A percentile compares a stretch with the other conserved stretches of the same genome.
These are phyloP conservation scores for Anser brachyrhynchus DNA, from an alignment of 2,113 vertebrate species.

Conservation along the genomic window DNA sequence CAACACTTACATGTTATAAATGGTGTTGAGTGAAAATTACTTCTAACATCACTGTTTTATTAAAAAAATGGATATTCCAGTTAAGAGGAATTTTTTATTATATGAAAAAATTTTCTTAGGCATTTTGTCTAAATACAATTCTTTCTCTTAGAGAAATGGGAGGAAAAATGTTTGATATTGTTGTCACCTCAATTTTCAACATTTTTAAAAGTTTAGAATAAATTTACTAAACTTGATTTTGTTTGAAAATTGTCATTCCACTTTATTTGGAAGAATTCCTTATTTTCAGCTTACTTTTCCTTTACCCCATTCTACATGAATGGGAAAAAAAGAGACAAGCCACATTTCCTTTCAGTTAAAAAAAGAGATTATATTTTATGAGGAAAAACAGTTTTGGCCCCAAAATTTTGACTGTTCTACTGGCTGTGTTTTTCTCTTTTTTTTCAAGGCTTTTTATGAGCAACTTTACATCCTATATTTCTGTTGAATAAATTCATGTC, in stretches of 20 bases:
- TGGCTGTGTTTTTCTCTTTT: not conserved
- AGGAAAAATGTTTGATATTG: not conserved
- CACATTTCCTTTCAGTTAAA: not conserved
- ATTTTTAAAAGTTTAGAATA: not conserved
- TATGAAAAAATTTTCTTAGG: not conserved
- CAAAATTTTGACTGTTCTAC: not conserved
- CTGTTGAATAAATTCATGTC: not conserved
- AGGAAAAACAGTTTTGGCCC: not conserved
- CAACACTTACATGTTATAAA: not conserved
- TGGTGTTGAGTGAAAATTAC: not conserved
- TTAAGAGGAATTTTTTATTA: not conserved
- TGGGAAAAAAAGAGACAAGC: not conserved
- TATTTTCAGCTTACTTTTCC: not conserved
- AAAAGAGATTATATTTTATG: not conserved
- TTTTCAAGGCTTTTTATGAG: not conserved
- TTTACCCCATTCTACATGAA: not conserved
- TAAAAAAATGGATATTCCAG: not conserved
- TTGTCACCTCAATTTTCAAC: not conserved
- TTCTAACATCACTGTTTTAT: not conserved
- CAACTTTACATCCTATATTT: not conserved
- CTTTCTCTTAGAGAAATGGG: not conserved
- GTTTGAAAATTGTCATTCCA: not conserved
- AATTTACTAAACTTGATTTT: not conserved
- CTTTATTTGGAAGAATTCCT: not conserved
- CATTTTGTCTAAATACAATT: not conserved